phyloP scores from a whole-genome alignment of 1,140 invertebrate genomes.

The Listronotus bonariensis region DNA sequence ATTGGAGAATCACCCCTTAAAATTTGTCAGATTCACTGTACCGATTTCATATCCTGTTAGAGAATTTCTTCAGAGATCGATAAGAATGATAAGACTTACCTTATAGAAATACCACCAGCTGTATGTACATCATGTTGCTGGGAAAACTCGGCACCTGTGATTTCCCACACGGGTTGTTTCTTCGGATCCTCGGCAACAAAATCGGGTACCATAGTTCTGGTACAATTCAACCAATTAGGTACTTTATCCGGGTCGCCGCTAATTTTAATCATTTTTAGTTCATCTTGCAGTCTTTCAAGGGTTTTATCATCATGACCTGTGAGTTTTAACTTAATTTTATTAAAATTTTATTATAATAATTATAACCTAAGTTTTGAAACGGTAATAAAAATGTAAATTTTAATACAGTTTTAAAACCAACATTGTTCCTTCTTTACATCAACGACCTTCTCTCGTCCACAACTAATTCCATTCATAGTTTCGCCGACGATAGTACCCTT shows the following conservation, averaged over 20 bases:
- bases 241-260: conserved; percentile 71
- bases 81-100: conserved; percentile 56
- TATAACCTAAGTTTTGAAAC: too few relatives aligned
- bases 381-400: too few relatives aligned
- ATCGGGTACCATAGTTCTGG: conserved; percentile 84
- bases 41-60: too few relatives aligned
- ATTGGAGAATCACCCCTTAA: too few relatives aligned
- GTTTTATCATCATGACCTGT: conserved; percentile 80
- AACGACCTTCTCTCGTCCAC: too few relatives aligned
- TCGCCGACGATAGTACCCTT: too few relatives aligned
- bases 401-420: too few relatives aligned
- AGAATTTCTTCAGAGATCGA: too few relatives aligned
- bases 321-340: background rate
- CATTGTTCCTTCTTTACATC: too few relatives aligned
- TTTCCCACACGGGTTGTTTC: conserved; percentile 90
- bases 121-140: conserved; percentile 86
- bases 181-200: conserved; percentile 85
- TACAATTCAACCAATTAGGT: conserved; percentile 82
- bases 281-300: conserved; percentile 74
- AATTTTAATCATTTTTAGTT: conserved; percentile 83
- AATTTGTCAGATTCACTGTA: too few relatives aligned
- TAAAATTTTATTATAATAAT: background rate
- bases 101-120: conserved; percentile 87
- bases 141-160: conserved; percentile 90
- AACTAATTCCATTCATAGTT: too few relatives aligned